Conservation (phyloP, 2,888 invertebrate species). For the Chloroclysta siterata region DNA sequence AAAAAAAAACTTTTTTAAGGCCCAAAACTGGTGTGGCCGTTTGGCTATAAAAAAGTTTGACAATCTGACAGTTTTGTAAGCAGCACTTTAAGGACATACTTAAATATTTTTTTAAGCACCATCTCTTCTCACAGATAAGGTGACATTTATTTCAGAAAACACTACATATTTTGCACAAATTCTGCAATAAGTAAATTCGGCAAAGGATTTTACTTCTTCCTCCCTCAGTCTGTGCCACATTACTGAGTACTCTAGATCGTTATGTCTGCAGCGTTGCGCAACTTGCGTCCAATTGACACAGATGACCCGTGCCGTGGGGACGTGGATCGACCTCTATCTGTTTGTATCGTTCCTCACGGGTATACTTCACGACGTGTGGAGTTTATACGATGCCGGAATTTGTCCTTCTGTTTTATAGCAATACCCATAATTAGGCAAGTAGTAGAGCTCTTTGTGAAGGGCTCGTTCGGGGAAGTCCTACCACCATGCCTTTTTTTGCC, state of each 20-base stretch:
- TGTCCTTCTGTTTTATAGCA: background rate
- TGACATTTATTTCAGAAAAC: no score
- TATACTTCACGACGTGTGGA: background rate
- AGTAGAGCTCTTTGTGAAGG: no score
- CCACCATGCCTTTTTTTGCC: no score
- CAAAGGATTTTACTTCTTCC: background rate
- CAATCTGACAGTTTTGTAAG: background rate
- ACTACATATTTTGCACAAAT: no score
- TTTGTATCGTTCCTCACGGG: background rate
- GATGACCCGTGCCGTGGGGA: slow-evolving; percentile 8
- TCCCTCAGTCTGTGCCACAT: background rate
- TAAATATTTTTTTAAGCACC: no score
- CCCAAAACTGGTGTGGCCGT: no score
- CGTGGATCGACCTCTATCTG: background rate
- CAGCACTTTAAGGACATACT: no score
- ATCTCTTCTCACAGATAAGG: no score
- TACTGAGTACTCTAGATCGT: background rate
- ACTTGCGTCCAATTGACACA: slow-evolving; percentile 16
- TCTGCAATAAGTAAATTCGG: background rate
- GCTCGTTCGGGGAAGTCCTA: no score
- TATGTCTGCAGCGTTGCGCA: slow-evolving; percentile 11
- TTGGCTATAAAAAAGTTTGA: no score
- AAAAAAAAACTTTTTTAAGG: no score
- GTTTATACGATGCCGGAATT: background rate
- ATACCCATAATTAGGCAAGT: no score